Evolutionary conservation across 2,797 vertebrate species (phyloP).

Genomic region (Sebastes matsubarae): DNA sequence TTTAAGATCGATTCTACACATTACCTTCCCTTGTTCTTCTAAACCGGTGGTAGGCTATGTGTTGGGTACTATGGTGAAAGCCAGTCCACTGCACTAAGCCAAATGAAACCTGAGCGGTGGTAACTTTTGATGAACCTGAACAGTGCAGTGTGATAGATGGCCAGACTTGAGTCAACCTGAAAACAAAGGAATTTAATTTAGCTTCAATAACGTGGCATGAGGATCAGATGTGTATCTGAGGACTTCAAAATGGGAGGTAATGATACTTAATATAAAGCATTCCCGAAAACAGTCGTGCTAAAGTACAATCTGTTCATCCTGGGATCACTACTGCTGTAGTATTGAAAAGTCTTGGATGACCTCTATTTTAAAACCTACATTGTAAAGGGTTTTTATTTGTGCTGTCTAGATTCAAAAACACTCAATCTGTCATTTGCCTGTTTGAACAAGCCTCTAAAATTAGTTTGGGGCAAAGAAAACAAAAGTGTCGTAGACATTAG

Average conservation of each 20-base stretch:
- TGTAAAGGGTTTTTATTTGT: conserved; percentile 19
- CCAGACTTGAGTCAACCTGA: background rate
- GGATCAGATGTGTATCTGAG: background rate
- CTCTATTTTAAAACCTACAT: background rate
- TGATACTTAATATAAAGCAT: background rate
- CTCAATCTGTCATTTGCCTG: background rate
- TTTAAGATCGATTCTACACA: background rate
- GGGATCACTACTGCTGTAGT: background rate
- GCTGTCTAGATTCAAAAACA: conserved; percentile 6
- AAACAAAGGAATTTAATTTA: background rate
- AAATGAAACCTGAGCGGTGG: background rate
- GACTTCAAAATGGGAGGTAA: background rate
- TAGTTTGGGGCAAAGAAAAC: background rate
- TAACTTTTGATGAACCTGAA: background rate
- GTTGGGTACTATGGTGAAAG: background rate
- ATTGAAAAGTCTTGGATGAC: background rate
- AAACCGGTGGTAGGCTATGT: background rate
- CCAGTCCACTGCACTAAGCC: no score
- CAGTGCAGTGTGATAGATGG: background rate
- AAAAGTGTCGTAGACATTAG: background rate
- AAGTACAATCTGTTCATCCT: background rate
- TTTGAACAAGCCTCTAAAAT: conserved; percentile 12
- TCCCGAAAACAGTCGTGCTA: background rate
- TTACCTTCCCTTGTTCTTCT: background rate
- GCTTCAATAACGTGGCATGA: background rate